Base-by-base conservation (phyloP, 2,888 invertebrate genomes). In the Plusia festucae region DNA sequence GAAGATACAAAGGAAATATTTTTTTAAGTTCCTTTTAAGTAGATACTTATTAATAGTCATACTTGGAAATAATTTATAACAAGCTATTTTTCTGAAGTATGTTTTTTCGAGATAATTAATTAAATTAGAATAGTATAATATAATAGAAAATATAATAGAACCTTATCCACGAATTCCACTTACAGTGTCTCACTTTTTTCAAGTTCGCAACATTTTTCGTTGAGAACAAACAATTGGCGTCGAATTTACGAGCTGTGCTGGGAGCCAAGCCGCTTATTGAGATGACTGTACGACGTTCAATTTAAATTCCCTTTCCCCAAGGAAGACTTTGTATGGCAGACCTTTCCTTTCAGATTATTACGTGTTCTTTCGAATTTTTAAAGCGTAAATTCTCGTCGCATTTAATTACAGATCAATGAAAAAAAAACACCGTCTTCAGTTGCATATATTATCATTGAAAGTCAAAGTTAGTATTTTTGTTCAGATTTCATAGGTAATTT, bases 221-320 rank as follows among this genome's bases (percentile, higher is more conserved):
- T 81, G 86, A 90, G 87, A 91, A 91, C 89, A 90, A 92, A 92
- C 91, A 91, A 93, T 91, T 90, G 89, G 82, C 87, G 82, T 85
- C 68, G 86, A 91, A 92, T 93, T 92, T 93, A 93, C 89, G 91
- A 90, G 83, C 76, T 79, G 84, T 84, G 87, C 85, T 85, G 85
- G 87, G 88, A 89, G 93, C 92, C 92, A 93, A 93, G 90, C 90
- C 88, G 91, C 92, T 93, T 93, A 93, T 93, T 93, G 91, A 89
- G 89, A 90, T 87, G 88, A 83, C 87, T 86, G 83, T 84, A 82
- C 83, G 79, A 76, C 78, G 87, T 84, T 87, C 90, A 85, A 90
- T 92, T 92, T 88, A 85, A 89, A 89, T 88, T 88, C 82, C 76
- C 65, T 76, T 79, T 76, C 73, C 79, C 79, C 70, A 68, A 68